Percentiles rank a stretch among this genome's conserved stretches.
Evolutionary conservation across 2,888 invertebrate genomes (phyloP).

Genomic region (Aphidius colemani): DNA sequence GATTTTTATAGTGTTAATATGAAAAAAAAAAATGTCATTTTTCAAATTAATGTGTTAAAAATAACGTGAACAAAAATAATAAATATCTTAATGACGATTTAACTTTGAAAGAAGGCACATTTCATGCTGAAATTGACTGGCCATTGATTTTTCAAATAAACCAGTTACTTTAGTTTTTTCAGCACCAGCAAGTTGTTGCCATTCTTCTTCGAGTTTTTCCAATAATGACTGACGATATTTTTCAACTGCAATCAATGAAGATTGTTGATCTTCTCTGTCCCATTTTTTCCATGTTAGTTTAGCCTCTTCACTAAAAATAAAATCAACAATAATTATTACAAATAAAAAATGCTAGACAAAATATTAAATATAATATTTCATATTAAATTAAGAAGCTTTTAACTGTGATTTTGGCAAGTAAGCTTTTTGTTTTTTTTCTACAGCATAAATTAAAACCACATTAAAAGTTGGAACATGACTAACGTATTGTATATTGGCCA

Average conservation of each 20-base stretch:
- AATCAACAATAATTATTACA: constrained; percentile 6
- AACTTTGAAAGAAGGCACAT: constrained; percentile 28
- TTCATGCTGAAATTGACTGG: constrained; percentile 39
- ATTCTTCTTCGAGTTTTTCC: constrained; percentile 48
- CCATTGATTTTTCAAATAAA: constrained; percentile 40
- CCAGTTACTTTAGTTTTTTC: constrained; percentile 47
- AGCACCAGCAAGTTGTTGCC: constrained; percentile 45
- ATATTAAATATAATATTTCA: not conserved
- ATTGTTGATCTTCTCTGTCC: constrained; percentile 47
- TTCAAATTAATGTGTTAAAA: too few species aligned
- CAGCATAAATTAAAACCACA: not conserved
- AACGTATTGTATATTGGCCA: too few species aligned
- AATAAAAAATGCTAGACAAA: not conserved
- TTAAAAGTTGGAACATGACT: not conserved
- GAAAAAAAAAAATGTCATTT: too few species aligned
- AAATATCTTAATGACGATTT: constrained; percentile 1
- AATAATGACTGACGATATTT: constrained; percentile 42
- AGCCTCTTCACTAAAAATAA: constrained; percentile 49
- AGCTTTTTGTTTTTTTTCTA: not conserved
- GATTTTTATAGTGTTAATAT: too few species aligned
- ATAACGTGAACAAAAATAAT: too few species aligned
- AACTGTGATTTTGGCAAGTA: not conserved
- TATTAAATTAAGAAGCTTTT: not conserved
- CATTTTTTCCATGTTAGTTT: constrained; percentile 51
- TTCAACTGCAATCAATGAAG: constrained; percentile 37